phyloP scores from a whole-genome alignment of 2,888 invertebrate species.

The Cryptophagus acutangulus region DNA sequence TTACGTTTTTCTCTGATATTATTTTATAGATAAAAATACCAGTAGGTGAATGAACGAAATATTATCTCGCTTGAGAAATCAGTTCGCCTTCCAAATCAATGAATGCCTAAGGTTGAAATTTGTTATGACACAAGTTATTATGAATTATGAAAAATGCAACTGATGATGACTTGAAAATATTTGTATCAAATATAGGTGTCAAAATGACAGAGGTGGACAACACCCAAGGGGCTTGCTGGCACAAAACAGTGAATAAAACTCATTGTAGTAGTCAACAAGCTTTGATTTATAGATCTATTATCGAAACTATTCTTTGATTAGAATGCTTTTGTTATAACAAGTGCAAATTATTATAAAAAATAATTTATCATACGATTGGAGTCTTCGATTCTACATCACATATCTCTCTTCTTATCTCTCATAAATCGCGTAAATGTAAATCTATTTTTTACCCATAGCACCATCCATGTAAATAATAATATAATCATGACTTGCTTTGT shows the following conservation, averaged over 20 bases:
- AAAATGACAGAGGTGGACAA: conserved; percentile 30
- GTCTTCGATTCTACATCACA: too few relatives aligned
- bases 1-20: conserved; percentile 1
- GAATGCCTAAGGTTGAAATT: conserved; percentile 36
- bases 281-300: conserved; percentile 1
- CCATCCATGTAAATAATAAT: too few relatives aligned
- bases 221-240: conserved; percentile 8
- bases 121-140: conserved; percentile 34
- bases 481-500: not conserved
- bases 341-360: too few relatives aligned
- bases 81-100: conserved; percentile 31
- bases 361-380: too few relatives aligned
- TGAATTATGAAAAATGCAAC: conserved; percentile 37
- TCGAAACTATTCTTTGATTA: too few relatives aligned
- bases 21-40: conserved; percentile 1
- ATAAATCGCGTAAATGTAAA: too few relatives aligned
- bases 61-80: conserved; percentile 17
- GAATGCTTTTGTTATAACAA: too few relatives aligned
- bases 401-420: too few relatives aligned
- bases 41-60: conserved; percentile 18
- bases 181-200: conserved; percentile 29
- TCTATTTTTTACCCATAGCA: too few relatives aligned
- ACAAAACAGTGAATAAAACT: not conserved
- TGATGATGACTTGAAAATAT: conserved; percentile 36
- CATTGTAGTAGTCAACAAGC: not conserved